phyloP scores from a whole-genome alignment of 2,888 invertebrate species.

The Pomacea canaliculata region DNA sequence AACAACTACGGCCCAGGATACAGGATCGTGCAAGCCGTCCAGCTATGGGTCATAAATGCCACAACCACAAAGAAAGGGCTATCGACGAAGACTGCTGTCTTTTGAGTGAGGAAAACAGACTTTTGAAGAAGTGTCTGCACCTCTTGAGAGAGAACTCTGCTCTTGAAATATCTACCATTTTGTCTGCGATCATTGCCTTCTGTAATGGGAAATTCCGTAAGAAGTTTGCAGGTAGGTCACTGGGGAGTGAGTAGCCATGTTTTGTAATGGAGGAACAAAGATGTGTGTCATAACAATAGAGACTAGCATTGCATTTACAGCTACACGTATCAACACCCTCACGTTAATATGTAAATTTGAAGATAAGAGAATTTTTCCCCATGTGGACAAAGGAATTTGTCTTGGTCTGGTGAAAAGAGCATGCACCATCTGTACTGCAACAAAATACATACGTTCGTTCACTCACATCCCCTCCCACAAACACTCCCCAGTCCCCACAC shows the following conservation, averaged over 20 bases:
- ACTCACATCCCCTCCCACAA: neutral
- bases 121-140: conserved; percentile 34
- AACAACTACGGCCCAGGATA: too few relatives aligned
- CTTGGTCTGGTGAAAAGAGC: too few relatives aligned
- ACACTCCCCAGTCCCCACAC: neutral
- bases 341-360: too few relatives aligned
- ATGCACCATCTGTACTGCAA: neutral
- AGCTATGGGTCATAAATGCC: too few relatives aligned
- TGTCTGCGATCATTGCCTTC: conserved; percentile 33
- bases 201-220: conserved; percentile 35
- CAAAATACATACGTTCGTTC: neutral
- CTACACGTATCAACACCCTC: too few relatives aligned
- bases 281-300: too few relatives aligned
- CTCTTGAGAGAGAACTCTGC: conserved; percentile 36
- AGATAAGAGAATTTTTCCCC: too few relatives aligned
- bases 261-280: too few relatives aligned
- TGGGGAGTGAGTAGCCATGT: too few relatives aligned
- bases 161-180: conserved; percentile 32
- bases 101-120: conserved; percentile 34
- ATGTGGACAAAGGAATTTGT: too few relatives aligned
- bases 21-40: too few relatives aligned
- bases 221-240: conserved; percentile 33
- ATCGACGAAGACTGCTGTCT: conserved; percentile 10
- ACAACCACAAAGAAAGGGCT: neutral
- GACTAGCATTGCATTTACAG: too few relatives aligned